Evolutionary conservation across 2,888 invertebrate species (phyloP).

Genomic region (Ctenicera cuprea): DNA sequence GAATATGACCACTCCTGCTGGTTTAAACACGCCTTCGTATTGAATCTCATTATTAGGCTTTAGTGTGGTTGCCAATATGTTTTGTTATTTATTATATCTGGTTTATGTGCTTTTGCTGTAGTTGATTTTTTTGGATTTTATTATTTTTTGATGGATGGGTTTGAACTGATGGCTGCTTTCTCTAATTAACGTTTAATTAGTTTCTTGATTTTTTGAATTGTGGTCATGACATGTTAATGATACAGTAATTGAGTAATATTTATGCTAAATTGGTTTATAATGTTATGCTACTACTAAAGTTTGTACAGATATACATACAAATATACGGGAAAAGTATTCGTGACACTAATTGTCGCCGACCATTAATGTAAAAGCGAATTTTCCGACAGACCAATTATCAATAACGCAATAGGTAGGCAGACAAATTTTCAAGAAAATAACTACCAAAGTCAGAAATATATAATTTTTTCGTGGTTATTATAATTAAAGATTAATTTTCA

Average conservation of each 20-base stretch:
- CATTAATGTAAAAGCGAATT: too few relatives aligned
- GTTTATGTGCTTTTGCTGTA: slow-evolving; percentile 56
- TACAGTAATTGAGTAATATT: neutral
- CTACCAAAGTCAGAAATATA: too few relatives aligned
- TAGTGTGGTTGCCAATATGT: slow-evolving; percentile 71
- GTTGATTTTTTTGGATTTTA: slow-evolving; percentile 54
- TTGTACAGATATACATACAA: too few relatives aligned
- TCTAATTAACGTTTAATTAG: slow-evolving; percentile 34
- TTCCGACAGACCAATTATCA: too few relatives aligned
- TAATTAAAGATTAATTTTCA: too few relatives aligned
- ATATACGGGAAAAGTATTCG: too few relatives aligned
- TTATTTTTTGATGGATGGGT: slow-evolving; percentile 53
- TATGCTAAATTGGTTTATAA: neutral
- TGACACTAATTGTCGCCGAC: too few relatives aligned
- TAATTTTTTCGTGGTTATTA: too few relatives aligned
- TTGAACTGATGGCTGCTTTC: slow-evolving; percentile 15
- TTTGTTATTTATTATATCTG: slow-evolving; percentile 69
- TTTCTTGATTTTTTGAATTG: neutral
- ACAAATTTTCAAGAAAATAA: too few relatives aligned
- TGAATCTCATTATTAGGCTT: slow-evolving; percentile 70
- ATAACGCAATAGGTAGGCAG: too few relatives aligned
- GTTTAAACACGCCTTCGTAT: slow-evolving; percentile 54
- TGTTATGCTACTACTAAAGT: too few relatives aligned
- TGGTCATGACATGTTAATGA: slow-evolving; percentile 7
- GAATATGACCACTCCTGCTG: slow-evolving; percentile 59